Base-by-base conservation (phyloP, 2,113 vertebrate genomes). In the Fregetta grallaria region DNA sequence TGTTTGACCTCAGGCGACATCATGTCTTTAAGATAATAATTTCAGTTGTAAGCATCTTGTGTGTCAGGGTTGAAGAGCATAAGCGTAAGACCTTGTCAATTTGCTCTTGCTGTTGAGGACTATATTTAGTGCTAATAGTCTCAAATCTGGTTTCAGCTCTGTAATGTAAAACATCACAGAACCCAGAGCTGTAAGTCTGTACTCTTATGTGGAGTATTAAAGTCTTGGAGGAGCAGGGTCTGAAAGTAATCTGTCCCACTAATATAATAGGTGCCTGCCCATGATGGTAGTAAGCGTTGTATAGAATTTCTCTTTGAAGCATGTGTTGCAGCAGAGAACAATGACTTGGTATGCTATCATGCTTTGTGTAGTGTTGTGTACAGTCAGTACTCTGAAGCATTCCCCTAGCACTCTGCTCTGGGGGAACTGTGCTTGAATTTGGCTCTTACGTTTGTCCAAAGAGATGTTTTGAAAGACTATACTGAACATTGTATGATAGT, bases 381-480 rank as follows among this genome's bases (percentile, higher is more conserved):
- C 34, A 76, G 53, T 85, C 49, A 14, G 44, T 80, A 40, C 36
- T 88, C 49, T 18, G 75, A 92, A 72, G 45, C 55, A 67, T 29
- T 65, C 78, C 78, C 63, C 25, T 75, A 13, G 38, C 45, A 7
- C 77, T 81, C 40, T 89, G 71, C 49, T 71, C 38, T 80, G 70
- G 88, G 78, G 73, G 59, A 88, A 4, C n/a, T 79, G 47, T 84
- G 86, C 84, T 97, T 91, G 62, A 66, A 55, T 93, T 89, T 97
- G 47, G 81, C 74, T 96, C 55, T 87, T 94, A 70, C 58, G 81
- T 97, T 95, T 93, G 85, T 96, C 63, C 71, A 86, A 94, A 95
- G 73, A 92, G 42, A 50, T 88, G 86, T 94, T 94, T 91, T 96
- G 79, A 95, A 96, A 97, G 85, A 80, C 67, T 66, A 7, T 77